Evolutionary conservation across 2,113 vertebrate genomes (phyloP).

Genomic region (Xyliphius kryptos): DNA sequence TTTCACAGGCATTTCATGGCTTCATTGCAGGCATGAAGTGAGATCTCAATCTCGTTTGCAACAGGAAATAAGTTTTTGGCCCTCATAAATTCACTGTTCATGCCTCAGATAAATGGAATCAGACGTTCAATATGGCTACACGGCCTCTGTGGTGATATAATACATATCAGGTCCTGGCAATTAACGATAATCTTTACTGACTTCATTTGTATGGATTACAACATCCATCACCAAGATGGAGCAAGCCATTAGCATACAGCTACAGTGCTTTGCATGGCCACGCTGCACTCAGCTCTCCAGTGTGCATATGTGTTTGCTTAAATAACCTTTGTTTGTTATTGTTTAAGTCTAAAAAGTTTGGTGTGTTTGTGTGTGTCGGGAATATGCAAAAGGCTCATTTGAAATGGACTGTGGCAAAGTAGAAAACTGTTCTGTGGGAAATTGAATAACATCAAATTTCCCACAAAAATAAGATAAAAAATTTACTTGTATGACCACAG

Average conservation of each 20-base stretch:
- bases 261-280: slow-evolving; percentile 31
- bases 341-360: neutral
- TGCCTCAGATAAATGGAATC: slow-evolving; percentile 33
- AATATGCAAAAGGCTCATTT: too few species aligned
- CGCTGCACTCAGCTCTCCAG: slow-evolving; percentile 8
- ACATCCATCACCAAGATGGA: slow-evolving; percentile 35
- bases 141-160: slow-evolving; percentile 26
- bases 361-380: too few species aligned
- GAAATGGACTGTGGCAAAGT: too few species aligned
- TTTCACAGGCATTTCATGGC: slow-evolving; percentile 25
- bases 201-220: slow-evolving; percentile 34
- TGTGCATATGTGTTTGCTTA: neutral
- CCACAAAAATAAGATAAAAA: too few species aligned
- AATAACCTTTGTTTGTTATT: slow-evolving; percentile 28
- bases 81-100: slow-evolving; percentile 24
- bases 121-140: slow-evolving; percentile 37
- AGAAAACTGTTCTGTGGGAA: too few species aligned
- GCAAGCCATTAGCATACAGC: slow-evolving; percentile 27
- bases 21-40: slow-evolving; percentile 3
- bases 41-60: slow-evolving; percentile 26
- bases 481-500: too few species aligned
- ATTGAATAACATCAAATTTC: too few species aligned
- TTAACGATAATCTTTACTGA: slow-evolving; percentile 31
- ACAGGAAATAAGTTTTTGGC: slow-evolving; percentile 26
- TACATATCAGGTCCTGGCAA: slow-evolving; percentile 38